Conservation (phyloP, 2,888 invertebrate genomes). For the Caenorhabditis parvicauda region DNA sequence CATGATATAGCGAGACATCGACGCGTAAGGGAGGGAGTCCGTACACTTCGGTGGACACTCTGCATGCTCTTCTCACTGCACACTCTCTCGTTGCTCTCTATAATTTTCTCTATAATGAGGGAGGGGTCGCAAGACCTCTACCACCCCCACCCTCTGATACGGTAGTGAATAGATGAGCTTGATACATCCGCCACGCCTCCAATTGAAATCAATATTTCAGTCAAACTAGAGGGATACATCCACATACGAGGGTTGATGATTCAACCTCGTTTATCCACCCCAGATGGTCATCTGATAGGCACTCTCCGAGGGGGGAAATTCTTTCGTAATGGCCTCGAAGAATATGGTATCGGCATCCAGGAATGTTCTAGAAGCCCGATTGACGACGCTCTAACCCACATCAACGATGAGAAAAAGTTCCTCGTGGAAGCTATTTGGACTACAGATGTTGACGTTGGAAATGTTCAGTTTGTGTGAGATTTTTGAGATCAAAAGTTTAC, state of each 20-base stretch:
- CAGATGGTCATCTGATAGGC: constrained; percentile 41
- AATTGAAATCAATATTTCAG: too few relatives aligned
- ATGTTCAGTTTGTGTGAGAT: constrained; percentile 48
- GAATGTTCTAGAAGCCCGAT: constrained; percentile 32
- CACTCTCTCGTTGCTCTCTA: too few relatives aligned
- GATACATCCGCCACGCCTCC: too few relatives aligned
- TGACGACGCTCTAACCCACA: constrained; percentile 44
- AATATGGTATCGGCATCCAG: constrained; percentile 35
- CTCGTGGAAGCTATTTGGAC: constrained; percentile 41
- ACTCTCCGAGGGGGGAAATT: constrained; percentile 42
- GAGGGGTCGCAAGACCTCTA: background rate
- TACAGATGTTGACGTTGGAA: constrained; percentile 36
- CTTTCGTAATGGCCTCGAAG: constrained; percentile 20
- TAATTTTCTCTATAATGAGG: background rate
- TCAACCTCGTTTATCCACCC: constrained; percentile 37
- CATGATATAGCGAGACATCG: too few relatives aligned
- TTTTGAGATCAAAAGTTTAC: too few relatives aligned
- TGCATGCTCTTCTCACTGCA: too few relatives aligned
- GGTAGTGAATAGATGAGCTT: too few relatives aligned
- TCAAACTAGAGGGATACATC: constrained; percentile 33
- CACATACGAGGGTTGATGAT: constrained; percentile 45
- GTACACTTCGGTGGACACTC: background rate
- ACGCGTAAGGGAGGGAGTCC: too few relatives aligned
- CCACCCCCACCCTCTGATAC: background rate
- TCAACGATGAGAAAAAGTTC: constrained; percentile 44